A percentile compares a stretch with the other conserved stretches of the same genome.
phyloP scores from a whole-genome alignment of 2,797 vertebrate genomes.

The Pitangus sulphuratus region DNA sequence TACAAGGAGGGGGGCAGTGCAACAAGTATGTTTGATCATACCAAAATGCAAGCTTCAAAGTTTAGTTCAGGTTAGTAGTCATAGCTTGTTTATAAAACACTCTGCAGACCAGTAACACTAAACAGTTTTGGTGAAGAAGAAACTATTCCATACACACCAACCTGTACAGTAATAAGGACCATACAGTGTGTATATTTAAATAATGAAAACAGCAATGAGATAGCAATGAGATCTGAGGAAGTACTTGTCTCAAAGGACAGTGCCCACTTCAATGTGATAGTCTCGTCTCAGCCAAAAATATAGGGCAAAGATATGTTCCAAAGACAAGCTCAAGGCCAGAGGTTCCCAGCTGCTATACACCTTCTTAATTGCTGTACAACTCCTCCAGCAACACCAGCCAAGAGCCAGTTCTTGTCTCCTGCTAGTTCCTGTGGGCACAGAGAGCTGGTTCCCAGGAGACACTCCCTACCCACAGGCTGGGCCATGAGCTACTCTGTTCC shows the following conservation, averaged over 20 bases:
- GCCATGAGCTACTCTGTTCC: constrained; percentile 8
- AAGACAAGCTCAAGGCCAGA: neutral
- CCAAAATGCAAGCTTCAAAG: neutral
- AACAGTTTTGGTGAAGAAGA: neutral
- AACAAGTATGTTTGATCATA: neutral
- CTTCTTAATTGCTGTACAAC: neutral
- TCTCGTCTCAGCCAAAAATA: neutral
- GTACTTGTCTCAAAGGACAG: neutral
- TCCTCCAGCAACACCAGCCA: neutral
- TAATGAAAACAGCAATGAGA: neutral
- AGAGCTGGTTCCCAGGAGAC: constrained; percentile 47
- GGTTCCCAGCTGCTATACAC: neutral
- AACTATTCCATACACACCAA: neutral
- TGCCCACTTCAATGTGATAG: neutral
- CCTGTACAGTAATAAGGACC: neutral
- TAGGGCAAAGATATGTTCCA: neutral
- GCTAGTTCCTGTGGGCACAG: neutral
- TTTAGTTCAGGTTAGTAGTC: neutral
- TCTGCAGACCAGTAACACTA: neutral
- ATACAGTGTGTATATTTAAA: neutral
- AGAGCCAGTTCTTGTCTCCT: constrained; percentile 1
- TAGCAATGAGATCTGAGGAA: neutral
- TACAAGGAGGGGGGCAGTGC: rapidly evolving
- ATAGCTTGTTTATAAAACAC: neutral
- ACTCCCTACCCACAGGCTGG: constrained; percentile 20